Conservation (phyloP, 2,797 vertebrate genomes). For the Parotocinclus haroldoi region DNA sequence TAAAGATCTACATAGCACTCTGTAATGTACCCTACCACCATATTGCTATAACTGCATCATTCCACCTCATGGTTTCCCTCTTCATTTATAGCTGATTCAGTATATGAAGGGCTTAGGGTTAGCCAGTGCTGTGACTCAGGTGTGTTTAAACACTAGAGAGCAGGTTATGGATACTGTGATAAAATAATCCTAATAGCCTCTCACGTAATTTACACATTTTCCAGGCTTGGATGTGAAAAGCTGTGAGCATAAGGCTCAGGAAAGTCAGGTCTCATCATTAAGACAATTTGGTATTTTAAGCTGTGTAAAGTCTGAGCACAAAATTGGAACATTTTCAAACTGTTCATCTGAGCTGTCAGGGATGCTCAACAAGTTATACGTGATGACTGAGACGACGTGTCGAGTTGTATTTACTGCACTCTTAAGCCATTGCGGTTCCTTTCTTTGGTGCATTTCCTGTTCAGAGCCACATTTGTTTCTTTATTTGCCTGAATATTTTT, state of each 20-base stretch:
- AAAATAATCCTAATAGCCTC: too few species aligned
- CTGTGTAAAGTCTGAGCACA: constrained; percentile 29
- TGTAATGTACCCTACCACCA: too few species aligned
- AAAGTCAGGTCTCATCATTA: not conserved
- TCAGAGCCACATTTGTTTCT: constrained; percentile 11
- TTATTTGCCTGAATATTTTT: constrained; percentile 23
- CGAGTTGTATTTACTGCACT: constrained; percentile 49
- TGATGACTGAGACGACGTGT: not conserved
- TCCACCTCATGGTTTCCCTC: too few species aligned
- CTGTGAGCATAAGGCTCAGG: not conserved
- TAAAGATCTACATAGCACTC: not conserved
- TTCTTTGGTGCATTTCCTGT: constrained; percentile 33
- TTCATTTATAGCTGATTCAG: too few species aligned
- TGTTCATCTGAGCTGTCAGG: not conserved
- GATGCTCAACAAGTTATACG: not conserved
- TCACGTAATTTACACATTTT: constrained; percentile 3
- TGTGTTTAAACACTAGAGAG: too few species aligned
- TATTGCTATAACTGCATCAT: too few species aligned
- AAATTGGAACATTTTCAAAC: constrained; percentile 8
- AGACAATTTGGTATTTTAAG: not conserved
- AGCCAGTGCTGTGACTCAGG: too few species aligned
- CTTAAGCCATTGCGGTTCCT: constrained; percentile 65
- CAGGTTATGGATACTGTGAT: not conserved
- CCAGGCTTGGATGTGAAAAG: constrained; percentile 1
- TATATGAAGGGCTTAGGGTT: too few species aligned